Conservation (phyloP, 2,888 invertebrate species). For the Muscina levida region DNA sequence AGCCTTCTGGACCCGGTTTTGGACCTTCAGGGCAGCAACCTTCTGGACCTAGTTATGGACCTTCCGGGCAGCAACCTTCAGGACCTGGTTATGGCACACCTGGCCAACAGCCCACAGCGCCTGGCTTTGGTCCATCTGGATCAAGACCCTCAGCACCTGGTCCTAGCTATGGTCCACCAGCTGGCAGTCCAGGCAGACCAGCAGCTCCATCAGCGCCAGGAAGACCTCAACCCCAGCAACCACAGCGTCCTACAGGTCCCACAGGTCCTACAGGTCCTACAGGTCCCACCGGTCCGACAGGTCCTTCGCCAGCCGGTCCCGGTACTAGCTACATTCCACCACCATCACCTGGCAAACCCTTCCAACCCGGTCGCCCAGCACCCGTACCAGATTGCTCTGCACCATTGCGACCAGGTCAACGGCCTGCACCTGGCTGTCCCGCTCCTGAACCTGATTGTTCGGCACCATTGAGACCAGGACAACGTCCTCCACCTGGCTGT, state of each 20-base stretch:
- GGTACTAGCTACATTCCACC: not conserved
- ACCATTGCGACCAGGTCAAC: conserved; percentile 65
- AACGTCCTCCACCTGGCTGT: conserved; percentile 26
- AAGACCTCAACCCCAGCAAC: not conserved
- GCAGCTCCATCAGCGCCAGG: conserved; percentile 13
- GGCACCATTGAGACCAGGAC: conserved; percentile 49
- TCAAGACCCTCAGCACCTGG: conserved; percentile 34
- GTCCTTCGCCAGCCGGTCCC: conserved; percentile 4
- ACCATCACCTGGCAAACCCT: conserved; percentile 43
- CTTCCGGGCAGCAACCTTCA: conserved; percentile 39
- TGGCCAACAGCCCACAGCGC: conserved; percentile 23
- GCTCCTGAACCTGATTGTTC: conserved; percentile 39
- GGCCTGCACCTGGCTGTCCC: conserved; percentile 51
- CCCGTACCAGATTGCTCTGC: conserved; percentile 35
- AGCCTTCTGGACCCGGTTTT: conserved; percentile 43
- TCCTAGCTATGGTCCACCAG: conserved; percentile 44
- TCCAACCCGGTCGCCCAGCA: conserved; percentile 35
- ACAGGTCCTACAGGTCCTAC: conserved; percentile 31
- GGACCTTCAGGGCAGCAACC: conserved; percentile 1
- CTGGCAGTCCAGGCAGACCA: conserved; percentile 28
- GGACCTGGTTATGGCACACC: conserved; percentile 10
- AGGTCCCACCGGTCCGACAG: conserved; percentile 14
- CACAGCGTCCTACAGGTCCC: conserved; percentile 17
- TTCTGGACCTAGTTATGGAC: conserved; percentile 39
- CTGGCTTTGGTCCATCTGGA: conserved; percentile 54